Evolutionary conservation across 2,888 invertebrate genomes (phyloP).

Genomic region (Nematopogon swammerdamellus): DNA sequence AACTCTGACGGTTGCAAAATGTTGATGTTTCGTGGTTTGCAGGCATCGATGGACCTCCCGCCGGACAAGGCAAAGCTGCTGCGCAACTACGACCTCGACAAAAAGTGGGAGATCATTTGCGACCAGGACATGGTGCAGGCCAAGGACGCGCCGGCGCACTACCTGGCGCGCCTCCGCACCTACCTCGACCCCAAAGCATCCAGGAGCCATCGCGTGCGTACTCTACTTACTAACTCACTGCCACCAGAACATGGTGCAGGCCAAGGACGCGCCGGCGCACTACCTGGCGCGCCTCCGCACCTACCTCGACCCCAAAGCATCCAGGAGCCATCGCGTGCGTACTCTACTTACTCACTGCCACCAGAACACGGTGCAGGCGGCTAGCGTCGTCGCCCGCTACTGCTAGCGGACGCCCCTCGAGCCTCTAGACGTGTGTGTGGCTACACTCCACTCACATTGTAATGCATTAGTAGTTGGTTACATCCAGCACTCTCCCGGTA

Average conservation of each 20-base stretch:
- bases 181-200: slow-evolving; percentile 97
- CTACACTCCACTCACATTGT: too few relatives aligned
- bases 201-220: slow-evolving; percentile 87
- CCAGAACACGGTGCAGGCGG: too few relatives aligned
- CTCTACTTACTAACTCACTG: slow-evolving; percentile 39
- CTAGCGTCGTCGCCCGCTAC: too few relatives aligned
- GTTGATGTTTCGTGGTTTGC: slow-evolving; percentile 12
- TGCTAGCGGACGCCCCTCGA: too few relatives aligned
- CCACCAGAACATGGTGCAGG: slow-evolving; percentile 98
- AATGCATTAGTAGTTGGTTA: too few relatives aligned
- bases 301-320: slow-evolving; percentile 95
- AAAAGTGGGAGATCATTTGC: slow-evolving; percentile 99
- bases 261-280: slow-evolving; percentile 94
- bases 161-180: slow-evolving; percentile 91
- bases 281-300: slow-evolving; percentile 94
- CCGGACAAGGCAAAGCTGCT: slow-evolving; percentile 97
- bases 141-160: slow-evolving; percentile 96
- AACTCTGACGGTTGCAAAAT: too few relatives aligned
- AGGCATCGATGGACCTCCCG: slow-evolving; percentile 99
- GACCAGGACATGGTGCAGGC: slow-evolving; percentile 99
- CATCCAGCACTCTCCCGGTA: too few relatives aligned
- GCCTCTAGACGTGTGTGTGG: too few relatives aligned
- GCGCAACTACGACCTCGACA: slow-evolving; percentile 94
- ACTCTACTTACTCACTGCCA: not conserved
- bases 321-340: slow-evolving; percentile 90